Conservation (phyloP, 2,888 invertebrate species). For the Lordiphosa fenestrarum region DNA sequence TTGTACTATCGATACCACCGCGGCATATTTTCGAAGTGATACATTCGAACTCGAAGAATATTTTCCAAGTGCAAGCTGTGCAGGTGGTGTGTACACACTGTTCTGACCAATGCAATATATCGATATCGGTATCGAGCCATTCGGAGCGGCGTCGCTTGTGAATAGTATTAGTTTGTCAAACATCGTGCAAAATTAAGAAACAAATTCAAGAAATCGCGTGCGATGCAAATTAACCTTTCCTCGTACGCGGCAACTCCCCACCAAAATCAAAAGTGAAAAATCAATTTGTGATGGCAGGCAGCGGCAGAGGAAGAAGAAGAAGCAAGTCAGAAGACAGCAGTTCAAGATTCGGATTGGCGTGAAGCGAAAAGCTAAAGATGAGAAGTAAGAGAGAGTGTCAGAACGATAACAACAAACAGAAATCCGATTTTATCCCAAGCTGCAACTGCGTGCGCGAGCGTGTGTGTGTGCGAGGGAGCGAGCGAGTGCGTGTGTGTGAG, state of each 20-base stretch:
- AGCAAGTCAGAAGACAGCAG: conserved; percentile 32
- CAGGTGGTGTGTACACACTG: too few species aligned
- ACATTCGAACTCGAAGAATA: too few species aligned
- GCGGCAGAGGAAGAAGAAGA: conserved; percentile 3
- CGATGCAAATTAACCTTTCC: conserved; percentile 32
- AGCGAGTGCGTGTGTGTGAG: conserved; percentile 10
- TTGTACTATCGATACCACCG: too few species aligned
- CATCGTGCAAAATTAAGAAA: neutral
- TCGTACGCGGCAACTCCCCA: neutral
- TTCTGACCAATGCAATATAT: too few species aligned
- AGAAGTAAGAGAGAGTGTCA: neutral
- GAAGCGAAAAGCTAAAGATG: neutral
- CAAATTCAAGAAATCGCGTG: conserved; percentile 6
- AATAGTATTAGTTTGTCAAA: too few species aligned
- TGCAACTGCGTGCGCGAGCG: conserved; percentile 10
- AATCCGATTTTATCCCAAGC: conserved; percentile 26
- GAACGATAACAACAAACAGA: conserved; percentile 5
- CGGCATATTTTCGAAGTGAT: too few species aligned
- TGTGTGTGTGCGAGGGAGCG: conserved; percentile 11
- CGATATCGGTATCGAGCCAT: too few species aligned
- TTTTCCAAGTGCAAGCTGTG: too few species aligned
- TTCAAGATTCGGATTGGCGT: neutral
- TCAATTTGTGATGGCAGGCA: conserved; percentile 57
- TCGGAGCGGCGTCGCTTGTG: too few species aligned
- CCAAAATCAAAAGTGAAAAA: conserved; percentile 53